Evolutionary conservation across 2,113 vertebrate species (phyloP).

Genomic region (Lathamus discolor): DNA sequence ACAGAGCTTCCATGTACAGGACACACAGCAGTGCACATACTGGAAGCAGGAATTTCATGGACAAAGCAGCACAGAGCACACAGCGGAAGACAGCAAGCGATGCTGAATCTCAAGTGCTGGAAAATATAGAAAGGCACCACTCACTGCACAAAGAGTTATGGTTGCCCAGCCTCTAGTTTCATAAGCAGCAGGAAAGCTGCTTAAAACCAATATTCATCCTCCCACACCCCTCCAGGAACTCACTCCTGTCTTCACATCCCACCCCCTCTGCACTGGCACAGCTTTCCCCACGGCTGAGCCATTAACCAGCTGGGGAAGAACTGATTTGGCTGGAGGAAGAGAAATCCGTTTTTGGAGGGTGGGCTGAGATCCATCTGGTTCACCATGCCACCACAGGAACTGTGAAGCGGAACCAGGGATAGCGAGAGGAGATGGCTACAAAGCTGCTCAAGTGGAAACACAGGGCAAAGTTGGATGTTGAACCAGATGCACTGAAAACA

Average conservation of each 20-base stretch:
- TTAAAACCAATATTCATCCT: slow-evolving; percentile 18
- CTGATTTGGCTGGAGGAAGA: slow-evolving; percentile 7
- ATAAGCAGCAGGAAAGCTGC: slow-evolving; percentile 34
- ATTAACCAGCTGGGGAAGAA: slow-evolving; percentile 55
- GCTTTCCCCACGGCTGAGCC: slow-evolving; percentile 6
- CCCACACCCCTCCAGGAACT: slow-evolving; percentile 43
- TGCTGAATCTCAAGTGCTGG: not conserved
- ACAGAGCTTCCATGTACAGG: not conserved
- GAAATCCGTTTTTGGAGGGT: slow-evolving; percentile 11
- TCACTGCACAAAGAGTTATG: not conserved
- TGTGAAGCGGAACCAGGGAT: rapidly evolving
- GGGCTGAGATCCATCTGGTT: slow-evolving; percentile 25
- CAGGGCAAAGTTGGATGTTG: not conserved
- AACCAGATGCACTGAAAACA: not conserved
- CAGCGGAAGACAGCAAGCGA: rapidly evolving
- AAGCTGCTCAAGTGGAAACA: not conserved
- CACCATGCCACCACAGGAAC: not conserved
- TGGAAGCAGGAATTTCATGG: not conserved
- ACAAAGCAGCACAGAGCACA: not conserved
- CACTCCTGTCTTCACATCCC: slow-evolving; percentile 20
- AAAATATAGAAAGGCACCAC: slow-evolving; percentile 1
- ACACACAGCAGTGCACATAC: rapidly evolving
- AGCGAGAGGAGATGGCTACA: not conserved
- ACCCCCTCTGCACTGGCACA: slow-evolving; percentile 44
- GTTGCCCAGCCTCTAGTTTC: slow-evolving; percentile 42